Percentiles rank a stretch among this genome's conserved stretches.
phyloP scores from a whole-genome alignment of 53 echinoderm and acorn worm genomes.

The Actinopyga echinites region DNA sequence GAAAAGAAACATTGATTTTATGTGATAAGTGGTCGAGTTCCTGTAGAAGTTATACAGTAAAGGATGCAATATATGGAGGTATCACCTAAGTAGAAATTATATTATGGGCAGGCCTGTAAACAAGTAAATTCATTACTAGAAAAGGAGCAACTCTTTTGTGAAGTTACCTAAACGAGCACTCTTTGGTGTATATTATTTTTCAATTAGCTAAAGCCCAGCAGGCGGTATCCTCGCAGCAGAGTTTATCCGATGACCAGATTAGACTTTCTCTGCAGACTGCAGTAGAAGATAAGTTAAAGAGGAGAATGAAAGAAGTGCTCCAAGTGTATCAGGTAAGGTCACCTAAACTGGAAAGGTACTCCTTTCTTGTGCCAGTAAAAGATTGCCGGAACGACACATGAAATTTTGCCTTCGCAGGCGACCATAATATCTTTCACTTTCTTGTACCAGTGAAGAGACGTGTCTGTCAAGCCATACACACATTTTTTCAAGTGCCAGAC shows the following conservation, averaged over 20 bases:
- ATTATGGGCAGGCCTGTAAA: no score
- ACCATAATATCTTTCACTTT: conserved; percentile 6
- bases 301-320: conserved; percentile 72
- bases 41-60: no score
- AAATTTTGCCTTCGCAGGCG: neutral
- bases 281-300: conserved; percentile 89
- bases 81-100: no score
- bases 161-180: no score
- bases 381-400: neutral
- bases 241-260: conserved; percentile 81
- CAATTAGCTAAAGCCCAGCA: no score
- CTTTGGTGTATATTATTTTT: no score
- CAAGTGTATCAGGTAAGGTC: conserved; percentile 74
- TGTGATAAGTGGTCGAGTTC: no score
- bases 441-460: conserved; percentile 7
- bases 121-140: no score
- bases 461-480: neutral
- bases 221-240: conserved; percentile 16
- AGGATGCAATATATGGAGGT: no score
- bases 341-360: no score
- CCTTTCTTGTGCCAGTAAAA: neutral
- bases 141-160: no score
- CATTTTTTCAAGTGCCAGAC: conserved; percentile 2
- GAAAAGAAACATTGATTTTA: no score
- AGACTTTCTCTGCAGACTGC: conserved; percentile 78